Percentiles rank a stretch among this genome's conserved stretches.
phyloP scores from a whole-genome alignment of 2,888 invertebrate species.

The Oxycera nigricornis region DNA sequence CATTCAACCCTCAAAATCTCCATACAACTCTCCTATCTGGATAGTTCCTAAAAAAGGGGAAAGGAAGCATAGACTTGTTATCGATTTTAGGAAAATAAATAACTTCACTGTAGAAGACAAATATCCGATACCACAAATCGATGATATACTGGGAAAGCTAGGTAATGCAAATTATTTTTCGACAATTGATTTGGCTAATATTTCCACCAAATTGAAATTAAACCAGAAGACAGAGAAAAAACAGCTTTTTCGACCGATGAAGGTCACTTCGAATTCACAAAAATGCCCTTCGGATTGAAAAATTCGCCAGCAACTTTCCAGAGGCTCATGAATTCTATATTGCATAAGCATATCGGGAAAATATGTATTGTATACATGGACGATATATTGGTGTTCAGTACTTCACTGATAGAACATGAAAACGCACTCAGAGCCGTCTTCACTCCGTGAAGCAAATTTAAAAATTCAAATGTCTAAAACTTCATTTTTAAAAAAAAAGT shows the following conservation, averaged over 20 bases:
- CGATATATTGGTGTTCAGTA: too few species aligned
- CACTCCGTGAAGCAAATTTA: background rate
- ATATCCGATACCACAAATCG: too few species aligned
- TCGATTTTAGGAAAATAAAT: too few species aligned
- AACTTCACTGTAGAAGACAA: too few species aligned
- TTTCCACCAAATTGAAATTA: background rate
- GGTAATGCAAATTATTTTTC: background rate
- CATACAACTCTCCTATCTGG: too few species aligned
- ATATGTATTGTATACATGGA: too few species aligned
- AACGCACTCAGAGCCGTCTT: too few species aligned
- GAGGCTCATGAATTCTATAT: background rate
- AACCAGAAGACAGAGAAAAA: background rate
- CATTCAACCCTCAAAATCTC: too few species aligned
- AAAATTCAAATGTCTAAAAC: background rate
- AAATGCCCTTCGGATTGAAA: conserved; percentile 1
- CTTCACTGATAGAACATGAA: too few species aligned
- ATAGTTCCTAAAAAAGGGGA: too few species aligned
- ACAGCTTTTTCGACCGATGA: background rate
- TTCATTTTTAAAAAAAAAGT: background rate
- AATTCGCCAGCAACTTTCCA: conserved; percentile 1
- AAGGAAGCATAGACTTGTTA: too few species aligned
- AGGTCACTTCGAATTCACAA: conserved; percentile 3
- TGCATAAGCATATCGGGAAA: background rate
- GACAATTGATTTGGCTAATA: background rate
- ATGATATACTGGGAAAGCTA: too few species aligned